Conservation (phyloP, 2,888 invertebrate species). For the Synanthedon formicaeformis region DNA sequence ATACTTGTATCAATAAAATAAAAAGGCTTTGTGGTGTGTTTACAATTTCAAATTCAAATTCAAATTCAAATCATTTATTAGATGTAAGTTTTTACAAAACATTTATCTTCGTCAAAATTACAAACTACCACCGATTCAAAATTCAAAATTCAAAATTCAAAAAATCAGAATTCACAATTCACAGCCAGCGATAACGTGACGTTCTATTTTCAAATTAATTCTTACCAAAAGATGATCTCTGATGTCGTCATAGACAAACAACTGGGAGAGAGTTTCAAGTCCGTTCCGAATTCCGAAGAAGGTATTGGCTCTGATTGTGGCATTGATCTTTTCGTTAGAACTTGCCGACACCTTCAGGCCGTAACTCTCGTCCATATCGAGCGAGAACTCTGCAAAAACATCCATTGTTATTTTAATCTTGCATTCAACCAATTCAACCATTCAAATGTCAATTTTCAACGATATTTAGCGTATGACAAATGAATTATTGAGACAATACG, state of each 20-base stretch:
- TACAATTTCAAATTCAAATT: no score
- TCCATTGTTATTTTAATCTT: neutral
- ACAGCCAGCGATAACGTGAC: neutral
- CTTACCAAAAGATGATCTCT: slow-evolving; percentile 67
- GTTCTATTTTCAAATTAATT: neutral
- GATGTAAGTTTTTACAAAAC: no score
- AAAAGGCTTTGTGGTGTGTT: no score
- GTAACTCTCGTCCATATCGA: slow-evolving; percentile 74
- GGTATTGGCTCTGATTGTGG: slow-evolving; percentile 65
- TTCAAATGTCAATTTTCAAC: neutral
- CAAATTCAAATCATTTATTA: no score
- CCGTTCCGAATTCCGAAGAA: slow-evolving; percentile 79
- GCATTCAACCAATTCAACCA: neutral
- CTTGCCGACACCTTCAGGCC: slow-evolving; percentile 44
- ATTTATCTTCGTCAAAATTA: no score
- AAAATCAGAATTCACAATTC: neutral
- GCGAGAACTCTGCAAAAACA: slow-evolving; percentile 47
- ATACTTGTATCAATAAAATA: no score
- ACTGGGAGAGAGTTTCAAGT: slow-evolving; percentile 75
- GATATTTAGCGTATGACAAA: neutral
- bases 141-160: no score
- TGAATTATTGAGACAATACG: no score
- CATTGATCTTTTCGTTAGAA: slow-evolving; percentile 60
- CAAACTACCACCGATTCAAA: no score
- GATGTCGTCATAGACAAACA: slow-evolving; percentile 76